Base-by-base conservation (phyloP, 2,113 vertebrate species). In the Caracal caracal region DNA sequence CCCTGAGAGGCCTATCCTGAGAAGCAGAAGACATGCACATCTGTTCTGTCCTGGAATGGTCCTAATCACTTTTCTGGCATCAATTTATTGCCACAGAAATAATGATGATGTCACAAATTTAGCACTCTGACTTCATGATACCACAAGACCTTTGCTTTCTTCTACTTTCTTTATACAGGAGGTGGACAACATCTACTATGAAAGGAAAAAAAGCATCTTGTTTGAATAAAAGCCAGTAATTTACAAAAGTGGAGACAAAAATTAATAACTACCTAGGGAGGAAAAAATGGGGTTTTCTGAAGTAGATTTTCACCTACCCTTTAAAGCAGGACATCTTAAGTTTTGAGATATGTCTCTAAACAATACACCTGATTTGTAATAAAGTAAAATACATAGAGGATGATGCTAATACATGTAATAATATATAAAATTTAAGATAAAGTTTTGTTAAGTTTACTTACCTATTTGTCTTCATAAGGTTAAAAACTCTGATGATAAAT, bases 31-130 rank as follows among this genome's bases (percentile, higher is more conserved):
- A 35, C 3, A 5, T 2, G 3, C 0, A 8, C 35, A 49, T 81
- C 53, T 66, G 24, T 47, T 94, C 92, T 86, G 30, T 75, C 68
- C 53, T n/a, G 40, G 0, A 56, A 49, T 12, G 71, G 63, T 51
- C 81, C 33, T 26, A 20, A 37, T 86, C 51, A 11, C 71, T 63
- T 90, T 85, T 85, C 40, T 93, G 51, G 89, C 35, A 51, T 92
- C 30, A n/a, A 68, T 83, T 37, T 93, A 63, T 97, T 98, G 70
- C 92, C 73, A 73, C 83, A 93, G 95, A 93, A 97, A 93, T 61
- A 65, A 47, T 66, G 56, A 28, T n/a, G 78, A 65, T 56, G 68
- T 82, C 76, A 63, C 84, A 86, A 59, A 89, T 75, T 86, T 92
- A 89, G 68, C 85, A 28, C 94, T 80, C 28, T 83, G 63, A 80